Conservation (phyloP, 2,888 invertebrate species). For the Scrobipalpa costella region DNA sequence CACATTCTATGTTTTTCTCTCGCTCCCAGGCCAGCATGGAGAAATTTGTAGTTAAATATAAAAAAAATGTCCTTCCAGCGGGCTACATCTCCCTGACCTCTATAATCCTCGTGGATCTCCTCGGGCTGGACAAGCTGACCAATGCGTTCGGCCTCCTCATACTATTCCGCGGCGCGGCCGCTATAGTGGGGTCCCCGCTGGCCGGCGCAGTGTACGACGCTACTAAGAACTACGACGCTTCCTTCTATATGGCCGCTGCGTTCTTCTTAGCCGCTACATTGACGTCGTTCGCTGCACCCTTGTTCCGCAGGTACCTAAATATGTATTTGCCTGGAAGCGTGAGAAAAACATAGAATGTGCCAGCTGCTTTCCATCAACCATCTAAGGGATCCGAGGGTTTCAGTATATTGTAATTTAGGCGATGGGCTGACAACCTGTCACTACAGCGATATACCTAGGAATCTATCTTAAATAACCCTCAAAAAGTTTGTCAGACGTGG, state of each 20-base stretch:
- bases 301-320: slow-evolving; percentile 2
- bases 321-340: too few relatives aligned
- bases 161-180: slow-evolving; percentile 96
- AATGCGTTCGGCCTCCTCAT: slow-evolving; percentile 98
- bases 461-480: too few relatives aligned
- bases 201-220: slow-evolving; percentile 90
- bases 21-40: too few relatives aligned
- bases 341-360: too few relatives aligned
- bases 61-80: slow-evolving; percentile 93
- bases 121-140: slow-evolving; percentile 97
- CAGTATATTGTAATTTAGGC: too few relatives aligned
- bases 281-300: slow-evolving; percentile 87
- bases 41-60: too few relatives aligned
- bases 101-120: slow-evolving; percentile 96
- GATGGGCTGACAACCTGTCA: too few relatives aligned
- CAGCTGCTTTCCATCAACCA: too few relatives aligned
- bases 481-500: too few relatives aligned
- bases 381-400: too few relatives aligned
- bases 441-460: too few relatives aligned
- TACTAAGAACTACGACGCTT: slow-evolving; percentile 87
- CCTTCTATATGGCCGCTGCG: slow-evolving; percentile 92
- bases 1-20: too few relatives aligned
- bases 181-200: slow-evolving; percentile 82
- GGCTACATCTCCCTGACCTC: slow-evolving; percentile 99
- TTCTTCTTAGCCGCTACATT: slow-evolving; percentile 88